A percentile compares a stretch with the other conserved stretches of the same genome.
Evolutionary conservation across 2,113 vertebrate genomes (phyloP).

Genomic region (Tragelaphus imberbis): DNA sequence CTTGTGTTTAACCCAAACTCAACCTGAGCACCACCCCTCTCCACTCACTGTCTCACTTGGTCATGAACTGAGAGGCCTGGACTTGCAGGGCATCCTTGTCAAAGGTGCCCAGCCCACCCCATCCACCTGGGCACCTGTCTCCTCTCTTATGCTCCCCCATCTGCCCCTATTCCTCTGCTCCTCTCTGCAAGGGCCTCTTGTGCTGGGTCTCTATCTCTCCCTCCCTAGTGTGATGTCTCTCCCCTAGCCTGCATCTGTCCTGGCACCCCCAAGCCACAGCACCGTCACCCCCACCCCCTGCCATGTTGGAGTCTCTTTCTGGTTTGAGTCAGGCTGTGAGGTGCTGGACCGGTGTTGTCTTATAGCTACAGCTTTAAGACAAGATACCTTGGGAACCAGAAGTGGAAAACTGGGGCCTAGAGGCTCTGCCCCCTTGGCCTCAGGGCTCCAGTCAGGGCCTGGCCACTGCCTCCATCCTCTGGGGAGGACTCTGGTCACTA

Average conservation of each 20-base stretch:
- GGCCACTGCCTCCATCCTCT: fast-evolving
- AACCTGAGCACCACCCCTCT: not conserved
- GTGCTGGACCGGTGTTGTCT: not conserved
- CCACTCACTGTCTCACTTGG: not conserved
- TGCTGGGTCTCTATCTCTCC: not conserved
- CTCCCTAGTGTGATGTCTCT: not conserved
- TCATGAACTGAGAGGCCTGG: not conserved
- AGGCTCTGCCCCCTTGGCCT: not conserved
- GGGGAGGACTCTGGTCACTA: not conserved
- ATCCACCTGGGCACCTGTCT: not conserved
- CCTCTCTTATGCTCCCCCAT: not conserved
- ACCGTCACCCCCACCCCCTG: not conserved
- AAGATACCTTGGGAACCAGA: not conserved
- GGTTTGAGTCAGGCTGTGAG: not conserved
- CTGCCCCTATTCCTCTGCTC: not conserved
- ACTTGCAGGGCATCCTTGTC: not conserved
- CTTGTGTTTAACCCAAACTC: not conserved
- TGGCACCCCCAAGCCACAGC: not conserved
- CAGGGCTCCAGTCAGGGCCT: not conserved
- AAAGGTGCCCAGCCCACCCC: not conserved
- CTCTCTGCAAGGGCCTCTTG: not conserved
- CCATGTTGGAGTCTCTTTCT: not conserved
- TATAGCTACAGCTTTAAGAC: too few species aligned
- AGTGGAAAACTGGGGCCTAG: not conserved
- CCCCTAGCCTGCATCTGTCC: not conserved